Percentiles rank a stretch among this genome's conserved stretches.
phyloP scores from a whole-genome alignment of 2,113 vertebrate genomes.

The Lampris megalopsis region DNA sequence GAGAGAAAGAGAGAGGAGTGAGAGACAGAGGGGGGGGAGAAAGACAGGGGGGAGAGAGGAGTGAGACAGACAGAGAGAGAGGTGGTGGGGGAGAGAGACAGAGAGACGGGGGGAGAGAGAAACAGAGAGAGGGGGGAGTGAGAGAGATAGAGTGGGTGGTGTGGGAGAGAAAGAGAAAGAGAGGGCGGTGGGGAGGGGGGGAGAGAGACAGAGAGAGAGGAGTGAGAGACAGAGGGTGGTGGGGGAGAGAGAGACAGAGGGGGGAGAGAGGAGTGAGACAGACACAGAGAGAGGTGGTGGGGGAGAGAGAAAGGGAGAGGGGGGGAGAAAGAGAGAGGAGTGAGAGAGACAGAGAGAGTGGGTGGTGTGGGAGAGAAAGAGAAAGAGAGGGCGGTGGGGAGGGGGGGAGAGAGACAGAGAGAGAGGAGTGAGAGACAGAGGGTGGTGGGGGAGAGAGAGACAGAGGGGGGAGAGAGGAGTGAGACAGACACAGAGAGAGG shows the following conservation, averaged over 20 bases:
- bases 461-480: too few species aligned
- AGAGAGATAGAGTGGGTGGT: too few species aligned
- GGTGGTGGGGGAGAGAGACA: background rate
- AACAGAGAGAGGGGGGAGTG: background rate
- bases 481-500: too few species aligned
- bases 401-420: background rate
- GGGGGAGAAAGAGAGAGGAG: background rate
- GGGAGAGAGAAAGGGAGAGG: background rate
- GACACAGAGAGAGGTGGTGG: background rate
- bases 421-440: background rate
- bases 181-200: too few species aligned
- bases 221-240: too few species aligned
- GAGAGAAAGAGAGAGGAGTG: too few species aligned
- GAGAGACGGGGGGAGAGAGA: conserved; percentile 5
- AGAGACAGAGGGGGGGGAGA: too few species aligned
- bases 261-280: too few species aligned
- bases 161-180: too few species aligned
- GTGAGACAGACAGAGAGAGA: too few species aligned
- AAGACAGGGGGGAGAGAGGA: background rate
- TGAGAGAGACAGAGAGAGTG: background rate
- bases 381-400: background rate
- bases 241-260: too few species aligned
- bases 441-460: background rate
- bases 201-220: too few species aligned
- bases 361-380: background rate